A percentile compares a stretch with the other conserved stretches of the same genome.
Conservation (phyloP, 2,113 vertebrate species). For the Anguilla rostrata region DNA sequence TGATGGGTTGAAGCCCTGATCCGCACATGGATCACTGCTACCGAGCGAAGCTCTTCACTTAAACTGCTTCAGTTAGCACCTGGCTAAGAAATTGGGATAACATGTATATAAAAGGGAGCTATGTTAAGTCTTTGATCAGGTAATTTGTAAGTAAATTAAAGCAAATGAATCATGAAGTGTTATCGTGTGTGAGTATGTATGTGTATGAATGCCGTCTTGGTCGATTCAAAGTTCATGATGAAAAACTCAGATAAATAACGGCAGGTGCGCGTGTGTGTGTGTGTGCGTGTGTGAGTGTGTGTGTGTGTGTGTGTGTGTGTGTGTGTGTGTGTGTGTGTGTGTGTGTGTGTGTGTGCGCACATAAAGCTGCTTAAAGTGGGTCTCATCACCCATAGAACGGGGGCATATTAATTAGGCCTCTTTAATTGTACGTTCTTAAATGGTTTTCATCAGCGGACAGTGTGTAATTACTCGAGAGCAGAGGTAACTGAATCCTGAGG, state of each 20-base stretch:
- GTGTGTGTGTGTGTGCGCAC: too few species aligned
- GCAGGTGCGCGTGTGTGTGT: too few species aligned
- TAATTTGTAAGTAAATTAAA: not conserved
- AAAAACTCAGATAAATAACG: too few species aligned
- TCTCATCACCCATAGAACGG: not conserved
- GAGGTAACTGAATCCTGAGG: not conserved
- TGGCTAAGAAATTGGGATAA: not conserved
- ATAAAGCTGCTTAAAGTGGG: not conserved
- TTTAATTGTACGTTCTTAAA: slow-evolving; percentile 2
- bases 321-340: too few species aligned
- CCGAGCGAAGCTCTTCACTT: not conserved
- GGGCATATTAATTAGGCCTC: not conserved
- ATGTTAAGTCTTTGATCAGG: not conserved
- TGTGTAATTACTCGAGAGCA: not conserved
- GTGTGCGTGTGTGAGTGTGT: too few species aligned
- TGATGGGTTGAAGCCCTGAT: not conserved
- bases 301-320: too few species aligned
- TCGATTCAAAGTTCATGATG: not conserved
- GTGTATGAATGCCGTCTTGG: not conserved
- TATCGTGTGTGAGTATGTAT: not conserved
- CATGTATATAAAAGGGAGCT: not conserved
- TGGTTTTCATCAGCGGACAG: not conserved
- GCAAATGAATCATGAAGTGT: not conserved
- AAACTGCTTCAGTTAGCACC: not conserved
- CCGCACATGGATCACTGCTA: not conserved